Base-by-base conservation (phyloP, 2,113 vertebrate species). In the Silurus meridionalis region DNA sequence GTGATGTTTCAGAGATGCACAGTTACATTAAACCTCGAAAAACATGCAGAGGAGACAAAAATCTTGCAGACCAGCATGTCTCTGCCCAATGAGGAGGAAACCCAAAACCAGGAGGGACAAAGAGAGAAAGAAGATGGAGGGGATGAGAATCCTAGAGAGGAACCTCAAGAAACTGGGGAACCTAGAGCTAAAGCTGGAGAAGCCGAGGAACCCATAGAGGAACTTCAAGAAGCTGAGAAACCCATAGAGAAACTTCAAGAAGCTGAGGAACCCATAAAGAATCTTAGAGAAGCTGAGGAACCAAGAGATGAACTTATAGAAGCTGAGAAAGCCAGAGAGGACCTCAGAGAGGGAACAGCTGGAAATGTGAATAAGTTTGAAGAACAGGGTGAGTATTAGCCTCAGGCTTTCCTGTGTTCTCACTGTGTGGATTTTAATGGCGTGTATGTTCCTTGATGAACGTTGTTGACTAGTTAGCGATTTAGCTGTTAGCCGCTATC, bases 101-200 rank as follows among this genome's bases (percentile, higher is more conserved):
- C 37, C 37, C 37, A 37, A 37, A 37, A 37, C 37, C 37, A 37
- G 37, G 25, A 69, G 28, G 14, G 46, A 69, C 67, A 5, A 37
- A 37, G 4, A 52, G 19, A 52, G 9, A 75, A 37, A 28, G 8
- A 9, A 84, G 96, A 97, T 97, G 92, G 13, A 19, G 15, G 48
- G 46, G 77, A n/a, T 72, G 72, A 53, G 4, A 6, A 80, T 61
- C 79, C 28, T 57, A 48, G 17, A 46, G 17, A 80, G 3, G 55
- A 8, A 79, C 53, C 25, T 37, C 3, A 3, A 58, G 15, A 58
- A 50, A 2, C 0, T 48, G 37, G 63, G 10, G 58, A 63, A 81
- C 17, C 28, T 50, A 13, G 9, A 23, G 28, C 46, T 8, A 58
- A 61, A 48, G 6, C 79, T n/a, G 21, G 5, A 48, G 58, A 63